phyloP scores from a whole-genome alignment of 2,888 invertebrate species.

The Eilema sororculum region DNA sequence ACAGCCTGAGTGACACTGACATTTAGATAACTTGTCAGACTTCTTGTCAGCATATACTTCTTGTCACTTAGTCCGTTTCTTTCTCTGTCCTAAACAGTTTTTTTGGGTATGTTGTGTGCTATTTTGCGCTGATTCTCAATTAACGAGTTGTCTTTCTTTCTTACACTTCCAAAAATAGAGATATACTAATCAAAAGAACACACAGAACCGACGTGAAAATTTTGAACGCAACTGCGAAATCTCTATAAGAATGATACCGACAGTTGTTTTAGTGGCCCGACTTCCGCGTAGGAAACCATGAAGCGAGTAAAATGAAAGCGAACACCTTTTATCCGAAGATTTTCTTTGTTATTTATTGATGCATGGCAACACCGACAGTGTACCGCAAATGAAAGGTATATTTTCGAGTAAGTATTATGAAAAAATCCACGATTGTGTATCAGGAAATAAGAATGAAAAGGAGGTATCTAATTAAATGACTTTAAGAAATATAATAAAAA shows the following conservation, averaged over 20 bases:
- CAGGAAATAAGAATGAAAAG: not conserved
- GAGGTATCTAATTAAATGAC: not conserved
- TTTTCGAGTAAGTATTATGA: not conserved
- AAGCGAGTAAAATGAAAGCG: not conserved
- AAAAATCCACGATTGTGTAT: not conserved
- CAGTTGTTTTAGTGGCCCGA: not conserved
- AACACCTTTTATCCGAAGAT: constrained; percentile 12
- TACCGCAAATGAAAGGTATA: not conserved
- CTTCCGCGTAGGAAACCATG: not conserved
- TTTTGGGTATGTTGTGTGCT: too few relatives aligned
- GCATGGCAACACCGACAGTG: not conserved
- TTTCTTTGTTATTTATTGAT: constrained; percentile 18
- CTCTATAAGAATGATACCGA: not conserved
- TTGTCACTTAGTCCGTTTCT: too few relatives aligned
- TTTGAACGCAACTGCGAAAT: not conserved
- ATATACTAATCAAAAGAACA: too few relatives aligned
- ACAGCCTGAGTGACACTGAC: too few relatives aligned
- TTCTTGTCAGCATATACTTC: too few relatives aligned
- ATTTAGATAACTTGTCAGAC: too few relatives aligned
- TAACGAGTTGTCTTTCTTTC: too few relatives aligned
- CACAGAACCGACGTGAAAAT: not conserved
- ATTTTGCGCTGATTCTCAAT: too few relatives aligned
- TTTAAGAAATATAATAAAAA: too few relatives aligned
- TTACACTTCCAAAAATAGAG: too few relatives aligned
- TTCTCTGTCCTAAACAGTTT: too few relatives aligned